Evolutionary conservation across 2,113 vertebrate genomes (phyloP).

Genomic region (Erpornis zantholeuca): DNA sequence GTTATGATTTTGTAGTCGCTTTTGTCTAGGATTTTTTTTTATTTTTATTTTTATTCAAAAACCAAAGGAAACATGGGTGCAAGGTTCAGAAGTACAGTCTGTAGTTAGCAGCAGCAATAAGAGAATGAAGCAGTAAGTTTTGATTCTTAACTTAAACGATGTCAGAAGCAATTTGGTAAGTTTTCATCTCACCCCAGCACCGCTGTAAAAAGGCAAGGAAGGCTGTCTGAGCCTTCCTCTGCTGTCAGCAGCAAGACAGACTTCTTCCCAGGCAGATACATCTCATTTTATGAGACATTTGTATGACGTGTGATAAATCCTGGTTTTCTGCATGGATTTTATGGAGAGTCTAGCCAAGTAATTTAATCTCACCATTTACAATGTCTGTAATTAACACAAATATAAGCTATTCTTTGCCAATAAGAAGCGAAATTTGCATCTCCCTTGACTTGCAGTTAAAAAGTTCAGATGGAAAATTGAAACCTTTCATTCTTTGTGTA

Average conservation of each 20-base stretch:
- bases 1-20: neutral
- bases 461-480: neutral
- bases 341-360: neutral
- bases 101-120: neutral
- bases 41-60: neutral
- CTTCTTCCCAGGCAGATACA: neutral
- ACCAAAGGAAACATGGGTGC: rapidly evolving
- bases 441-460: neutral
- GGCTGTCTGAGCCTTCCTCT: neutral
- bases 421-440: neutral
- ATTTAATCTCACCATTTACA: neutral
- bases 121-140: neutral
- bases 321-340: neutral
- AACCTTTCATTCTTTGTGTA: neutral
- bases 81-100: neutral
- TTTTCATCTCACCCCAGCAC: neutral
- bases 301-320: neutral
- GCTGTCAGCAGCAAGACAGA: neutral
- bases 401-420: neutral
- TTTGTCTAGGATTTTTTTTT: neutral
- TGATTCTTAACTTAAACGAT: neutral
- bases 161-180: neutral
- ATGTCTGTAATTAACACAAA: neutral
- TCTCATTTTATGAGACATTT: neutral
- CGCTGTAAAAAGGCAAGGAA: neutral